Base-by-base conservation (phyloP, 2,888 invertebrate species). In the Melipona bicolor region DNA sequence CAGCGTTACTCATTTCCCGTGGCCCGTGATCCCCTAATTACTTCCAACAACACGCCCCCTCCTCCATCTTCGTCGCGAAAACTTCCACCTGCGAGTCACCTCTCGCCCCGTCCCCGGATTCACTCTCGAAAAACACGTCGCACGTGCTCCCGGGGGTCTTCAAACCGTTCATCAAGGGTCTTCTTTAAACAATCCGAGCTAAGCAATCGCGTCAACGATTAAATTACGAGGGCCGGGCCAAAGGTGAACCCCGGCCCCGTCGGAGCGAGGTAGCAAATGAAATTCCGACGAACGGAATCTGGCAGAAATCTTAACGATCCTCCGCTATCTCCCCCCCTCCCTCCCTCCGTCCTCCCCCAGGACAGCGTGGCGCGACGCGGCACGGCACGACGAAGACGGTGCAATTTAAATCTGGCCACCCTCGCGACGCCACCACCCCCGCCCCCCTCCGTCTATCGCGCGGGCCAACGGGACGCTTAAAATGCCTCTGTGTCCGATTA, bases 401-500 rank as follows among this genome's bases (percentile, higher is more conserved):
- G 84, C 68, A 84, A 85, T 85, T 85, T 84, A 84, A 85, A 84
- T 85, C 85, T 73, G 75, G 72, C 65, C 61, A 59, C 43, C 21
- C 56, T 21, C 56, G 49, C 50, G 59, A 56, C 24, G 43, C 19
- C 27, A 36, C 6, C 36, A 36, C 6, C 6, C 9, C 9, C 11
- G 1, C 36, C 36, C 11, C 36, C 19, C 17, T 1, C 27, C 27
- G 27, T 43, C 24, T 6, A 17, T 52, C 65, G 13, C 24, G 24
- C 70, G 24, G 32, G 59, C 62, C 56, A 56, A 73, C 54, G 67
- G 15, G 21, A 56, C 85, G 77, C 54, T 79, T 72, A 78, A 77
- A 81, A 81, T 85, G 72, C 81, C 78, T 75, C 84, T 64, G 74
- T 67, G 85, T 75, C 81, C 77, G 81, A 85, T 85, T 85, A 81